phyloP scores from a whole-genome alignment of 2,888 invertebrate genomes.

The Lasioglossum pauxillum region DNA sequence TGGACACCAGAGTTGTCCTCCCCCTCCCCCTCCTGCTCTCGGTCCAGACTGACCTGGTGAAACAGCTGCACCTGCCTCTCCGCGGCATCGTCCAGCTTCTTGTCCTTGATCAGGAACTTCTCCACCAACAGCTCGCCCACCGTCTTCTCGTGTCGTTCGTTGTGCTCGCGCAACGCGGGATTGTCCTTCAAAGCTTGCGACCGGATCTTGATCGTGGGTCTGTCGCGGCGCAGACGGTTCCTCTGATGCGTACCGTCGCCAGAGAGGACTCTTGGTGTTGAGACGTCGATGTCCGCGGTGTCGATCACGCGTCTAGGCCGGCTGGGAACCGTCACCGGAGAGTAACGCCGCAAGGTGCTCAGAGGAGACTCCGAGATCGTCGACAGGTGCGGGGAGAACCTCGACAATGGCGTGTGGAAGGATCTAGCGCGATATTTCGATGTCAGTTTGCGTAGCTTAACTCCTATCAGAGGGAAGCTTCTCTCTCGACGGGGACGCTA shows the following conservation, averaged over 20 bases:
- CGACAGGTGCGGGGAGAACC: conserved; percentile 90
- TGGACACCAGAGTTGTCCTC: conserved; percentile 64
- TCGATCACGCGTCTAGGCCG: conserved; percentile 90
- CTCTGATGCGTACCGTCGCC: conserved; percentile 69
- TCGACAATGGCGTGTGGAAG: conserved; percentile 80
- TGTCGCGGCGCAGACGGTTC: conserved; percentile 78
- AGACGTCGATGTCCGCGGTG: conserved; percentile 94
- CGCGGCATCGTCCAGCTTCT: conserved; percentile 82
- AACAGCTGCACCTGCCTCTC: conserved; percentile 58
- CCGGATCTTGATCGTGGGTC: conserved; percentile 82
- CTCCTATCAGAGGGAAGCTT: neutral
- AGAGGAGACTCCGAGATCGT: conserved; percentile 89
- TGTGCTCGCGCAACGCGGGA: conserved; percentile 82
- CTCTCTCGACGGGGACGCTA: neutral
- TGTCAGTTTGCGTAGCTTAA: neutral
- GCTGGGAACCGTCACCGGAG: conserved; percentile 81
- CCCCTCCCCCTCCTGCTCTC: conserved; percentile 52
- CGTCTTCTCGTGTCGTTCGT: conserved; percentile 87
- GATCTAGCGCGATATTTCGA: conserved; percentile 64
- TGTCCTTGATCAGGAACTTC: conserved; percentile 89
- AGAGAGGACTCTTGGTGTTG: conserved; percentile 84
- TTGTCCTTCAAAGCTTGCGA: conserved; percentile 83
- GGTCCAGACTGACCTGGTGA: conserved; percentile 72
- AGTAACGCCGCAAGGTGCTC: conserved; percentile 77
- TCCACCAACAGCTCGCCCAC: conserved; percentile 91